Conservation (phyloP, 2,888 invertebrate species). For the Deilephila elpenor region DNA sequence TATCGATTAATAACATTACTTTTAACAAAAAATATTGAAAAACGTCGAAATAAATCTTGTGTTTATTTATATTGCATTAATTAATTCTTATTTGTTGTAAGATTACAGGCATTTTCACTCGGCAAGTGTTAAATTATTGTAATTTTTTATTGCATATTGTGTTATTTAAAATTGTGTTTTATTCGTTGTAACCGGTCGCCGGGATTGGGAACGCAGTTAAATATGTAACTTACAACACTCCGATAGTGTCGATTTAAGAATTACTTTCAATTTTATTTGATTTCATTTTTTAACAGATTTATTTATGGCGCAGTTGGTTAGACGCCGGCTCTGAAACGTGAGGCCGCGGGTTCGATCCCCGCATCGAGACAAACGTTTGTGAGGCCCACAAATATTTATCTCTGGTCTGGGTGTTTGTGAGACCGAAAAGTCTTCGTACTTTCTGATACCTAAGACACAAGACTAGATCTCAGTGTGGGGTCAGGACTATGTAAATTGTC, state of each 20-base stretch:
- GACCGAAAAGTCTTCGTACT: too few relatives aligned
- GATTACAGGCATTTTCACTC: conserved; percentile 40
- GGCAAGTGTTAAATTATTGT: conserved; percentile 45
- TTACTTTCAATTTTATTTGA: background rate
- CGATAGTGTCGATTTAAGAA: background rate
- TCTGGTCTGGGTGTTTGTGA: too few relatives aligned
- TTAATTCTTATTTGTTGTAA: conserved; percentile 23
- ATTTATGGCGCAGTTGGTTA: too few relatives aligned
- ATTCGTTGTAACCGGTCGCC: conserved; percentile 43
- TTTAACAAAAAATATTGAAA: background rate
- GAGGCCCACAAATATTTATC: too few relatives aligned
- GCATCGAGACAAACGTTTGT: too few relatives aligned
- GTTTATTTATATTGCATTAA: conserved; percentile 25
- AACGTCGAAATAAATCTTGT: background rate
- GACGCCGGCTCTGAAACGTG: too few relatives aligned
- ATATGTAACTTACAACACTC: background rate
- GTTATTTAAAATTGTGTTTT: conserved; percentile 28
- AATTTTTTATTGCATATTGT: conserved; percentile 33
- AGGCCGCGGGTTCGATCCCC: too few relatives aligned
- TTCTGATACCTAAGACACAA: too few relatives aligned
- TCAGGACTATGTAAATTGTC: too few relatives aligned
- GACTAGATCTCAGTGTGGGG: too few relatives aligned
- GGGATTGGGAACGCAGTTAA: conserved; percentile 32
- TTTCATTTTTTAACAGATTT: too few relatives aligned
- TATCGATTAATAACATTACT: background rate